Percentiles rank a stretch among this genome's conserved stretches.
phyloP scores from a whole-genome alignment of 2,888 invertebrate genomes.

The Apeira syringaria region DNA sequence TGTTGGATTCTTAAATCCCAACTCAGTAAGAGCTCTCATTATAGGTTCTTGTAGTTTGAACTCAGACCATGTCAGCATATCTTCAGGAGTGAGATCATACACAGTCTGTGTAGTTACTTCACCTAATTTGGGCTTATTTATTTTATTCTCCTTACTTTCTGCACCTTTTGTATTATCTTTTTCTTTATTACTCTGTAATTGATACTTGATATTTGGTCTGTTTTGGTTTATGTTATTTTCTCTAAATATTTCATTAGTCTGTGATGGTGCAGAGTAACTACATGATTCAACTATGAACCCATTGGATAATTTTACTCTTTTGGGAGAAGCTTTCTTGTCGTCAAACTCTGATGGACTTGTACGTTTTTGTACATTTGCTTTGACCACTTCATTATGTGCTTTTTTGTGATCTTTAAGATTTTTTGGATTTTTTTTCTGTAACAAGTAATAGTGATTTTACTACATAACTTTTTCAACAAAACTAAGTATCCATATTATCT shows the following conservation, averaged over 20 bases:
- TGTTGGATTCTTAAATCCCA: conserved; percentile 92
- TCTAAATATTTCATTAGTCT: conserved; percentile 40
- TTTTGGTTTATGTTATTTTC: conserved; percentile 18
- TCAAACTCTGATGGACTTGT: conserved; percentile 41
- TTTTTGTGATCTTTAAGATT: conserved; percentile 2
- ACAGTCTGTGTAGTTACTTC: conserved; percentile 43
- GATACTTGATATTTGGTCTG: conserved; percentile 14
- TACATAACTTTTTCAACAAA: too few species aligned
- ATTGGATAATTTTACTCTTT: conserved; percentile 57
- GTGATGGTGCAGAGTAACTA: conserved; percentile 45
- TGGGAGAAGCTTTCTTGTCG: conserved; percentile 29
- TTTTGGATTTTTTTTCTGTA: conserved; percentile 40
- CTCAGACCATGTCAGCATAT: conserved; percentile 86
- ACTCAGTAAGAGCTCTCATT: conserved; percentile 88
- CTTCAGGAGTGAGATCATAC: conserved; percentile 58
- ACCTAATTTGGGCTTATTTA: conserved; percentile 55
- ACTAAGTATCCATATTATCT: too few species aligned
- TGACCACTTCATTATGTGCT: conserved; percentile 32
- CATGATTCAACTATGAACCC: conserved; percentile 69
- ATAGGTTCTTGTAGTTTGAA: conserved; percentile 88
- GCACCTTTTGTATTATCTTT: conserved; percentile 17
- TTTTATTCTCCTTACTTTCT: conserved; percentile 27
- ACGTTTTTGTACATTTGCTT: conserved; percentile 36
- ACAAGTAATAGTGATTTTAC: too few species aligned
- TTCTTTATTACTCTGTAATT: conserved; percentile 8